Conservation (phyloP, 2,888 invertebrate species). For the Heteromyza rotundicornis region DNA sequence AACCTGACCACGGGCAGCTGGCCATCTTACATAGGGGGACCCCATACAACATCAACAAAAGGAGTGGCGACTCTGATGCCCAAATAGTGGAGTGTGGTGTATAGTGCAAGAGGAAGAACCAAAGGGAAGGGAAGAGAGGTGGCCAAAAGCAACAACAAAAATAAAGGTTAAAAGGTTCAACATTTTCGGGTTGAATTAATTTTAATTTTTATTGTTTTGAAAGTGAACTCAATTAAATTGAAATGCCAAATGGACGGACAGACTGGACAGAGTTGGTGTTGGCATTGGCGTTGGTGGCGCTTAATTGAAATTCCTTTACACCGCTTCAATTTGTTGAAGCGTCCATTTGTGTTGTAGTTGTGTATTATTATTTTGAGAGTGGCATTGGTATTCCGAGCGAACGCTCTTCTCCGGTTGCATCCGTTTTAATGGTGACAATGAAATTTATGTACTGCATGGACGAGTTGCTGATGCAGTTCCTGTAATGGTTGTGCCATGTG, state of each 20-base stretch:
- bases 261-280: background rate
- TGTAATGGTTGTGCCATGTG: too few species aligned
- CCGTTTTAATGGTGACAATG: background rate
- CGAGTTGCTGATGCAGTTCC: too few species aligned
- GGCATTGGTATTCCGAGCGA: too few species aligned
- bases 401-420: background rate
- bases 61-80: background rate
- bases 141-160: background rate
- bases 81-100: too few species aligned
- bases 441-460: too few species aligned
- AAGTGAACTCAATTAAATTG: constrained; percentile 24
- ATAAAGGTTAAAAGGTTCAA: constrained; percentile 24
- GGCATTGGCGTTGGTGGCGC: background rate
- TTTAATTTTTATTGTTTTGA: constrained; percentile 21
- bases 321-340: background rate
- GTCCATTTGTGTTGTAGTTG: background rate
- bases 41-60: background rate
- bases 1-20: constrained; percentile 12
- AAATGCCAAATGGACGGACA: constrained; percentile 3
- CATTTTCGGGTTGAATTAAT: constrained; percentile 23
- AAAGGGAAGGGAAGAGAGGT: background rate
- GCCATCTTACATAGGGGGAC: background rate
- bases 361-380: background rate
- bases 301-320: constrained; percentile 5
- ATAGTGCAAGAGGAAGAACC: too few species aligned